Evolutionary conservation across 2,113 vertebrate species (phyloP).

Genomic region (Antechinus stuartii): DNA sequence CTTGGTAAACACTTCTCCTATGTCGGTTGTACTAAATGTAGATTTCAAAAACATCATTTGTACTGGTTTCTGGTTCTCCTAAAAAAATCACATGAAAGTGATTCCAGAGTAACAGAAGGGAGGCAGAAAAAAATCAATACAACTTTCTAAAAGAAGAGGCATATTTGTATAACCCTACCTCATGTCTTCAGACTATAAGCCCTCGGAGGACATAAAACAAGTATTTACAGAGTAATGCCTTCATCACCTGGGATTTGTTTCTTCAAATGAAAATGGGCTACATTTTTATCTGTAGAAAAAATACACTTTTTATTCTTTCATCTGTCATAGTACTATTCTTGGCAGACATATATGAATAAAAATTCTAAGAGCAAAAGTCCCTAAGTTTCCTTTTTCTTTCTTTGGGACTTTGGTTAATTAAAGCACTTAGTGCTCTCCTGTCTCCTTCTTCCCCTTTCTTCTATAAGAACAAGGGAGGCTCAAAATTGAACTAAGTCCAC

Average conservation of each 20-base stretch:
- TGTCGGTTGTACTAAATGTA: slow-evolving; percentile 81
- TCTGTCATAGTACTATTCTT: not conserved
- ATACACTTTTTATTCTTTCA: not conserved
- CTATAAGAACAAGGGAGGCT: not conserved
- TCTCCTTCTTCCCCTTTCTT: not conserved
- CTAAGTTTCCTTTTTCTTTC: not conserved
- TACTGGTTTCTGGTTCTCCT: slow-evolving; percentile 73
- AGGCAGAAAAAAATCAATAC: not conserved
- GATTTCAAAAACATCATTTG: slow-evolving; percentile 90
- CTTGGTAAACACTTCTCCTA: slow-evolving; percentile 84
- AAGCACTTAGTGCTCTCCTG: not conserved
- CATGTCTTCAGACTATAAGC: too few species aligned
- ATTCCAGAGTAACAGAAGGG: not conserved
- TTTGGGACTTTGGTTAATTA: not conserved
- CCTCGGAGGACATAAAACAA: not conserved
- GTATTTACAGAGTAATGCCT: not conserved
- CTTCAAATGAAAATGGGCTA: not conserved
- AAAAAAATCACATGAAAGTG: not conserved
- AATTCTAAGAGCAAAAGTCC: not conserved
- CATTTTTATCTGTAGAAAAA: not conserved
- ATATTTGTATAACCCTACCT: not conserved
- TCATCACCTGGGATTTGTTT: not conserved
- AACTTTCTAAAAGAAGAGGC: not conserved
- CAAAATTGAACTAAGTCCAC: not conserved
- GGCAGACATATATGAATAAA: not conserved